These are phyloP conservation scores for Rattus norvegicus DNA, from an alignment of 2,113 vertebrate genomes.

Conservation along the genomic window DNA sequence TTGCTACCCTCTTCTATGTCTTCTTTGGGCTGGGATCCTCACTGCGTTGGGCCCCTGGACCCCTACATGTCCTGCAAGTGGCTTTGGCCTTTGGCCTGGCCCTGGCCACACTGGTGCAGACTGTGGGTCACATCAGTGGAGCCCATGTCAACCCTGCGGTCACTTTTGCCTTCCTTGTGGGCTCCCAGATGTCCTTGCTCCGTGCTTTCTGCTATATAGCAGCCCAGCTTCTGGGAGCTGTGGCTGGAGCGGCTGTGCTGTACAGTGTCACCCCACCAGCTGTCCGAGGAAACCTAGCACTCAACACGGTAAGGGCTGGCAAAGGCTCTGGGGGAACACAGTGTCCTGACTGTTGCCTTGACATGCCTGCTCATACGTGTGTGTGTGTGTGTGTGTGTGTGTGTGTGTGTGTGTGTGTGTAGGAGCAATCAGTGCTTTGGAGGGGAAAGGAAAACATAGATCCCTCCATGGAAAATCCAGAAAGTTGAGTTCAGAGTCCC, in stretches of 20 bases:
- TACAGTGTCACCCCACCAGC: constrained; percentile 93
- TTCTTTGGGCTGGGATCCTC: constrained; percentile 95
- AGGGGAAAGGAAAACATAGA: constrained; percentile 27
- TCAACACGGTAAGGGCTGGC: constrained; percentile 90
- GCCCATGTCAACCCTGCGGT: constrained; percentile 96
- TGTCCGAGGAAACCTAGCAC: constrained; percentile 93
- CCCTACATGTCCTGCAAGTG: constrained; percentile 91
- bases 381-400: neutral
- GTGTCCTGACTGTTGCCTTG: neutral
- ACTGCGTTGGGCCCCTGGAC: constrained; percentile 92
- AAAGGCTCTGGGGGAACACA: neutral
- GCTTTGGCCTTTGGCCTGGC: constrained; percentile 95
- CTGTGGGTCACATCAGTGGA: constrained; percentile 94
- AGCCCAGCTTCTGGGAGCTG: constrained; percentile 94
- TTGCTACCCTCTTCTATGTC: constrained; percentile 96
- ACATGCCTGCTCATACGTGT: neutral
- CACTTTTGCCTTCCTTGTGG: constrained; percentile 94
- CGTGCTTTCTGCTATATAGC: constrained; percentile 93
- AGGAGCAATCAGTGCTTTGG: neutral
- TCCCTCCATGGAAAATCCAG: neutral
- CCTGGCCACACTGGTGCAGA: constrained; percentile 94
- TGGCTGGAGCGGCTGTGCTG: constrained; percentile 93
- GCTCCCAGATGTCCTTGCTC: constrained; percentile 95
- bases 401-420: neutral
- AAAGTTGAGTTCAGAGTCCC: neutral